phyloP scores from a whole-genome alignment of 1,140 invertebrate genomes.

The Drosophila oshimai region DNA sequence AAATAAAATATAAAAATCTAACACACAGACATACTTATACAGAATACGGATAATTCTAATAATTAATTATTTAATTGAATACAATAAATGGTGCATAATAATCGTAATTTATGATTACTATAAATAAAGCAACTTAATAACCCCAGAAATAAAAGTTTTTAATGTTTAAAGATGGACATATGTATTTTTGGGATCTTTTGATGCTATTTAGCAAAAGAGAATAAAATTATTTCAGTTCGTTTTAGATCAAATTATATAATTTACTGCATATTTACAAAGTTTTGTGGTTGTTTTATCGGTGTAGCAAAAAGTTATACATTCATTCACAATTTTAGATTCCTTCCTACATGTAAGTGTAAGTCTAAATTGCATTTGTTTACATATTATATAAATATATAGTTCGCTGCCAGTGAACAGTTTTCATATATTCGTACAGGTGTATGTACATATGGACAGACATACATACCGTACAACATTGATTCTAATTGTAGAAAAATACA shows the following conservation, averaged over 20 bases:
- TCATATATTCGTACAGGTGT: constrained; percentile 19
- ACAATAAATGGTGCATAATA: constrained; percentile 73
- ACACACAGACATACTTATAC: constrained; percentile 26
- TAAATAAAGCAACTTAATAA: constrained; percentile 42
- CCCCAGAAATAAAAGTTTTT: neutral
- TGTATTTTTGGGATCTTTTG: neutral
- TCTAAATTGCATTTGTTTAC: constrained; percentile 42
- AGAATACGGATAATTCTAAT: constrained; percentile 43
- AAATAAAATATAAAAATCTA: constrained; percentile 16
- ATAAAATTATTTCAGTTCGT: neutral
- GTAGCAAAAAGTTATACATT: constrained; percentile 61
- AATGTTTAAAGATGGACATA: neutral
- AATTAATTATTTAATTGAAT: constrained; percentile 65
- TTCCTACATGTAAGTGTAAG: constrained; percentile 8
- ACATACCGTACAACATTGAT: constrained; percentile 33
- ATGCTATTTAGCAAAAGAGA: neutral
- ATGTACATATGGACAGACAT: constrained; percentile 36
- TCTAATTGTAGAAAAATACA: constrained; percentile 75
- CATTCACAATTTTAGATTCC: constrained; percentile 27
- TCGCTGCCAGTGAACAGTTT: constrained; percentile 25
- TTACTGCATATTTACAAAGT: constrained; percentile 37
- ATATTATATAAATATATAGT: constrained; percentile 38
- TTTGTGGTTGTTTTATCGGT: constrained; percentile 30
- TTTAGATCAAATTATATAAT: constrained; percentile 47
- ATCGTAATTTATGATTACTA: constrained; percentile 47